Conservation (phyloP, 1,140 invertebrate species). For the Gonioctena quinquepunctata region DNA sequence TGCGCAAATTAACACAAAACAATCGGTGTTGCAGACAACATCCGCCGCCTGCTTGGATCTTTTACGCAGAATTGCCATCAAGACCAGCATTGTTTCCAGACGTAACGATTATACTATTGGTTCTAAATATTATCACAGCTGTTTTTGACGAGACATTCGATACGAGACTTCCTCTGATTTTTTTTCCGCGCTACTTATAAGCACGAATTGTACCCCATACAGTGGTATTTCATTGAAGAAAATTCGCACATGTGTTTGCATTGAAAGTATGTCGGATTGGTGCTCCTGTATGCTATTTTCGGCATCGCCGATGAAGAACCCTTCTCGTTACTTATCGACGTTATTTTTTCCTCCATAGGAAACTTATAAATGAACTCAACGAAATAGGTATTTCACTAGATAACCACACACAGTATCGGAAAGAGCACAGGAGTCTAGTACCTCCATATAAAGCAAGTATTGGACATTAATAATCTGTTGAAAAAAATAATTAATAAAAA, state of each 20-base stretch:
- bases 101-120: conserved; percentile 14
- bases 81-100: neutral
- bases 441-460: too few relatives aligned
- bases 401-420: too few relatives aligned
- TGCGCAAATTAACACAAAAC: conserved; percentile 22
- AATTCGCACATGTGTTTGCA: conserved; percentile 2
- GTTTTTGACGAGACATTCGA: conserved; percentile 14
- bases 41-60: neutral
- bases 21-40: conserved; percentile 2
- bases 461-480: too few relatives aligned
- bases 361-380: too few relatives aligned
- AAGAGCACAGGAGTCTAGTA: too few relatives aligned
- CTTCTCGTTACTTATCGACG: too few relatives aligned
- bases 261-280: neutral
- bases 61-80: conserved; percentile 8
- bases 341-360: too few relatives aligned
- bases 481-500: too few relatives aligned
- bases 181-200: neutral
- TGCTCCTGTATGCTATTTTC: neutral
- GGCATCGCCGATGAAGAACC: too few relatives aligned
- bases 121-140: conserved; percentile 20
- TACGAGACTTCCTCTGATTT: conserved; percentile 14
- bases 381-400: too few relatives aligned
- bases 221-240: conserved; percentile 1
- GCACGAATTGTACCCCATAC: conserved; percentile 12